Base-by-base conservation (phyloP, 2,797 vertebrate species). In the Furcifer pardalis region DNA sequence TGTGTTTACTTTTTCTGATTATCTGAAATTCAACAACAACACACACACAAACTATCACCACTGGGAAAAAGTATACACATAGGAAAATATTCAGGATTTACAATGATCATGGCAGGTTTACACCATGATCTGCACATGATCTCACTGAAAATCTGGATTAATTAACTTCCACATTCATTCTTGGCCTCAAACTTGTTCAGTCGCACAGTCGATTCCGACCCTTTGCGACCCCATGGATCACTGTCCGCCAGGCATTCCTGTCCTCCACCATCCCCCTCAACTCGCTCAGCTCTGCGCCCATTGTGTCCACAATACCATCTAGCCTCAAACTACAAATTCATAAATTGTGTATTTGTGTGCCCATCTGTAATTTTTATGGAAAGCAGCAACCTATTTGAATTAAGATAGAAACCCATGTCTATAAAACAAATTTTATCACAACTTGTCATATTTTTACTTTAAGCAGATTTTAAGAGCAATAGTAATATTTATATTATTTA, bases 371-470 rank as follows among this genome's bases (percentile, higher is more conserved):
- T 7, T 13, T 81, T 87, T 90, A 84, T 90, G 13, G 69, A 37
- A 72, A 71, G 37, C 56, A 83, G 75, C 7, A 44, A 75, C 4
- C 79, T 5, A 66, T 87, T 79, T 84, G 82, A 86, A 87, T 88
- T 79, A 89, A 86, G 49, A 79, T 60, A 27, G 19, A 92, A 59
- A 86, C 63, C 4, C 71, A 1, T 77, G 81, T 86, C 91, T 92
- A 91, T n/a, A 89, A 84, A 89, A 62, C 17, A 82, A 80, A 79
- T 65, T 76, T 78, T 25, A 32, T 35, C 68, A 74, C 72, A 63
- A 81, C 75, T 73, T 52, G 84, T 40, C 84, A 82, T 86, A 86
- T 86, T 76, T 86, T 72, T 49, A 75, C 30, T 60, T 81, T 65
- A 88, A 84, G 62, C 68, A 82, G 83, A 84, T 74, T 87, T 30